A percentile compares a stretch with the other conserved stretches of the same genome.
Conservation (phyloP, 2,113 vertebrate species). For the Puffinus mauretanicus region DNA sequence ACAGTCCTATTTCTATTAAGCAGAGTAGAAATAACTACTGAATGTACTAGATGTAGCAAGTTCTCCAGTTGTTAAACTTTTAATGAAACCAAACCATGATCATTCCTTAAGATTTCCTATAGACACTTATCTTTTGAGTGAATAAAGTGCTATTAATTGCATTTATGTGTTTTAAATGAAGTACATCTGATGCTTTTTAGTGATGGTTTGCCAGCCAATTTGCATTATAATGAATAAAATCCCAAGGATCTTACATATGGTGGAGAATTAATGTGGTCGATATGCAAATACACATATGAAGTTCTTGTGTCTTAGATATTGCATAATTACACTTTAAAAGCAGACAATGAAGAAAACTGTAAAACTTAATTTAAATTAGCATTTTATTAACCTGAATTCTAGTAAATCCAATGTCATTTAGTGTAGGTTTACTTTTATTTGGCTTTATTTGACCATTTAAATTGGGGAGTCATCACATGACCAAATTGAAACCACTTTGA, state of each 20-base stretch:
- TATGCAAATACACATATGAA: neutral
- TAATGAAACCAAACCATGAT: neutral
- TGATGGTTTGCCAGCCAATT: conserved; percentile 58
- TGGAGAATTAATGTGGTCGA: neutral
- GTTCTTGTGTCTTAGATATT: neutral
- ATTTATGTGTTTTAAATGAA: conserved; percentile 82
- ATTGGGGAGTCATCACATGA: fast-evolving
- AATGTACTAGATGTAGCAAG: neutral
- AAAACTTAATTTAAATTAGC: neutral
- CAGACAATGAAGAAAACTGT: neutral
- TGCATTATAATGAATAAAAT: conserved; percentile 17
- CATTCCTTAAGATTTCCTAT: conserved; percentile 41
- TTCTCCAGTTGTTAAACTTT: neutral
- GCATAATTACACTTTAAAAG: neutral
- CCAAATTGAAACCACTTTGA: neutral
- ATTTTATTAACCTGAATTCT: neutral
- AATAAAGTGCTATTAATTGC: conserved; percentile 80
- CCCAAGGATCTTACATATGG: neutral
- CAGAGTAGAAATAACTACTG: neutral
- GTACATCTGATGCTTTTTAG: conserved; percentile 76
- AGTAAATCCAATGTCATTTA: neutral
- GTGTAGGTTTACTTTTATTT: neutral
- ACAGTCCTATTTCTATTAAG: neutral
- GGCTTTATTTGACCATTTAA: neutral
- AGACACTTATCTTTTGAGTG: conserved; percentile 72